phyloP scores from a whole-genome alignment of 1,140 invertebrate genomes.

The Hylaeus volcanicus region DNA sequence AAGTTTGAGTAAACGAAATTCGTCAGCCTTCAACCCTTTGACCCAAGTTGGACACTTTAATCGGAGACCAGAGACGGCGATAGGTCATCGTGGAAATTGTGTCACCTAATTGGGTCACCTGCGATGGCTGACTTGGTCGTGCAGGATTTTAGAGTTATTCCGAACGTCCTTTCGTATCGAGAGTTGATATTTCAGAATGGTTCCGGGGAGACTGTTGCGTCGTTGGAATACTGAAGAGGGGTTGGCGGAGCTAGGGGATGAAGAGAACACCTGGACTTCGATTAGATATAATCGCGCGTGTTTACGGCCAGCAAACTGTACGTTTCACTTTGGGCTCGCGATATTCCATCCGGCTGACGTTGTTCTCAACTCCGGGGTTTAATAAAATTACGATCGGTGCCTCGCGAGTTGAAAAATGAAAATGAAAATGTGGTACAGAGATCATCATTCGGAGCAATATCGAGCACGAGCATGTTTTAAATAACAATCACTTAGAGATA shows the following conservation, averaged over 20 bases:
- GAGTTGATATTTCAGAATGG: not conserved
- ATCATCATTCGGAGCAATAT: too few relatives aligned
- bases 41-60: too few relatives aligned
- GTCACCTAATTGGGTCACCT: not conserved
- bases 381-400: too few relatives aligned
- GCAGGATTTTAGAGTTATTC: not conserved
- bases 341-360: too few relatives aligned
- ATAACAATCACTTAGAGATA: too few relatives aligned
- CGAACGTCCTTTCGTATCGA: not conserved
- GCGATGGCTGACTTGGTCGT: not conserved
- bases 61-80: not conserved
- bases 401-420: too few relatives aligned
- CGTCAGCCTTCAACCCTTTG: too few relatives aligned
- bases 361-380: too few relatives aligned
- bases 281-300: not conserved
- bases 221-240: not conserved
- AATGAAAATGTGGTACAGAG: too few relatives aligned
- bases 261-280: constrained; percentile 1
- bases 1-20: too few relatives aligned
- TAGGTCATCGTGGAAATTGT: not conserved
- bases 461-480: too few relatives aligned
- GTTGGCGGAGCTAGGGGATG: not conserved
- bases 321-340: not conserved
- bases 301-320: not conserved
- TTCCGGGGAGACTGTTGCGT: constrained; percentile 1